Evolutionary conservation across 2,888 invertebrate genomes (phyloP).

Genomic region (Troides helena): DNA sequence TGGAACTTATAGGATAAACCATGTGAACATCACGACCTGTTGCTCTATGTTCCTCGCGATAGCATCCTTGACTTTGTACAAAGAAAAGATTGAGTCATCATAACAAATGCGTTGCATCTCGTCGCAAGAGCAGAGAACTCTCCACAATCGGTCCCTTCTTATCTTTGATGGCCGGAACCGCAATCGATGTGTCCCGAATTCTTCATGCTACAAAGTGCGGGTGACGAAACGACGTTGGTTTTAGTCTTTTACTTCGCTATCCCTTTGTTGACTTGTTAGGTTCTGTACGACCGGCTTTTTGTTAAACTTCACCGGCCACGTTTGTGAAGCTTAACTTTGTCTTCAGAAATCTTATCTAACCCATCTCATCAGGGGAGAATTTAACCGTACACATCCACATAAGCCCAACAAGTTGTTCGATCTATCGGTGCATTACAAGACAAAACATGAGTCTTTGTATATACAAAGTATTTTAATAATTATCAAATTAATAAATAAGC

Average conservation of each 20-base stretch:
- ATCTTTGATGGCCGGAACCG: constrained; percentile 65
- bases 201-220: constrained; percentile 63
- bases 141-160: constrained; percentile 69
- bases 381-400: constrained; percentile 50
- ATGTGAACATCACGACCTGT: constrained; percentile 54
- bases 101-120: constrained; percentile 73
- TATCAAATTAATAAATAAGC: no score
- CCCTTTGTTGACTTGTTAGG: constrained; percentile 75
- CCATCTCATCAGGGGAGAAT: constrained; percentile 60
- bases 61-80: constrained; percentile 57
- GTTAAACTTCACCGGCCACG: constrained; percentile 60
- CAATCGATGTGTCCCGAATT: constrained; percentile 72
- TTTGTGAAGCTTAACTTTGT: constrained; percentile 65
- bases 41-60: constrained; percentile 48
- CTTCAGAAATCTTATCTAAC: constrained; percentile 72
- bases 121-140: constrained; percentile 62
- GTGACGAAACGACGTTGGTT: constrained; percentile 65
- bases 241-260: constrained; percentile 68
- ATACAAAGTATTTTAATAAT: no score
- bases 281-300: constrained; percentile 68
- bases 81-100: constrained; percentile 79
- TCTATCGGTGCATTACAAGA: not conserved
- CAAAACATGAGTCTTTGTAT: not conserved
- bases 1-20: constrained; percentile 58
- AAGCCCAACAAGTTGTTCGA: constrained; percentile 29